A percentile compares a stretch with the other conserved stretches of the same genome.
Conservation (phyloP, 1,140 invertebrate genomes). For the Drosophila fuyamai region DNA sequence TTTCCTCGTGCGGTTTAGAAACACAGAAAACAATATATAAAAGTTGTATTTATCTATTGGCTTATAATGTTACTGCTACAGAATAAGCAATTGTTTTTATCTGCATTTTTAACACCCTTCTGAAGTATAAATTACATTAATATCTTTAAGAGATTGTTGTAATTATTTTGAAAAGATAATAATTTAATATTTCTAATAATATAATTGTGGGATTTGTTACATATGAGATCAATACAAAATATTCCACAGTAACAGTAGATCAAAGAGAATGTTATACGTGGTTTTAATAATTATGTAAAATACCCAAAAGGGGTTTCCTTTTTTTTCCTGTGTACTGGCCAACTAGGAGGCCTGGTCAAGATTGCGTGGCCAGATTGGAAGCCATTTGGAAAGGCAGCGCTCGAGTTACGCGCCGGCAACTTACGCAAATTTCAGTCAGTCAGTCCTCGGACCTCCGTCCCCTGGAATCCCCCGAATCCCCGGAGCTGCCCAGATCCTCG, state of each 20-base stretch:
- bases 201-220: too few species aligned
- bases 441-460: conserved; percentile 21
- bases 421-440: conserved; percentile 70
- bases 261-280: too few species aligned
- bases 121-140: too few species aligned
- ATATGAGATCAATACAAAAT: too few species aligned
- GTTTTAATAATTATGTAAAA: background rate
- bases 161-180: too few species aligned
- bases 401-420: conserved; percentile 64
- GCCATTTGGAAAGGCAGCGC: conserved; percentile 75
- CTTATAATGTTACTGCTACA: too few species aligned
- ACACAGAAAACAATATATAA: conserved; percentile 4
- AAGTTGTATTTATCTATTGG: background rate
- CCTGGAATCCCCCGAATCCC: background rate
- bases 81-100: too few species aligned
- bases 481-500: conserved; percentile 27
- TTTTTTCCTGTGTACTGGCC: conserved; percentile 1
- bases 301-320: background rate
- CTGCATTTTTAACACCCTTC: too few species aligned
- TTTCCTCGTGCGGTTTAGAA: conserved; percentile 25
- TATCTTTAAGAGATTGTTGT: too few species aligned
- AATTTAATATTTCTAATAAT: too few species aligned
- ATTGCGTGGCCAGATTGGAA: conserved; percentile 70
- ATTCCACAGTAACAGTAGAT: too few species aligned
- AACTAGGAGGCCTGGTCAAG: conserved; percentile 54